Percentiles rank a stretch among this genome's conserved stretches.
These are phyloP conservation scores for Nectonema munidae DNA, from an alignment of 2,888 invertebrate genomes.

Conservation along the genomic window DNA sequence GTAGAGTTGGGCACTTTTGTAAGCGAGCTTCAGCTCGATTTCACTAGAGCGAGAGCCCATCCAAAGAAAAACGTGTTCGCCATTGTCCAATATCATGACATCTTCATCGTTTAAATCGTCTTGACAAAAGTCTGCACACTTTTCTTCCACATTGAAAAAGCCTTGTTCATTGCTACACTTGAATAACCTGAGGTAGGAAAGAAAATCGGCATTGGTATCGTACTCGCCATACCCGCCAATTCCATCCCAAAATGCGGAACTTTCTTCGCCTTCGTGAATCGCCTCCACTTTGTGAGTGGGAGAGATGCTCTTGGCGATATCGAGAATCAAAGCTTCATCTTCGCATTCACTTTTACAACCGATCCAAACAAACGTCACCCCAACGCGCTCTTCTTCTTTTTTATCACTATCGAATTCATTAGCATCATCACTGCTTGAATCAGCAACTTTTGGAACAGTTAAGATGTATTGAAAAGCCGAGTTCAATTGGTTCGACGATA, in stretches of 20 bases:
- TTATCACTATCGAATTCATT: constrained; percentile 16
- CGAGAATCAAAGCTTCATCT: constrained; percentile 1
- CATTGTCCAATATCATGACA: constrained; percentile 94
- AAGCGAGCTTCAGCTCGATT: constrained; percentile 88
- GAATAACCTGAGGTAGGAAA: constrained; percentile 66
- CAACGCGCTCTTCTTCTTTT: constrained; percentile 15
- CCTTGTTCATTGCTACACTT: constrained; percentile 97
- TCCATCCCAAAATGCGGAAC: constrained; percentile 15
- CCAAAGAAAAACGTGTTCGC: constrained; percentile 88
- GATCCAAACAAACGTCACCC: constrained; percentile 18
- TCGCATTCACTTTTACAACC: constrained; percentile 15
- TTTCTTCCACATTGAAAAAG: constrained; percentile 90
- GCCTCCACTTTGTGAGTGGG: constrained; percentile 13
- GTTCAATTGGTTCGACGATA: constrained; percentile 51
- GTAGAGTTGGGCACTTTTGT: constrained; percentile 75
- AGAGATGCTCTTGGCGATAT: too few species aligned
- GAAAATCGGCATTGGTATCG: constrained; percentile 41
- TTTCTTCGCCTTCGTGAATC: constrained; percentile 19
- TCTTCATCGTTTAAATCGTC: constrained; percentile 96
- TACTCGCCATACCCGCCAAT: constrained; percentile 17
- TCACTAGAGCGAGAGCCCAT: constrained; percentile 77
- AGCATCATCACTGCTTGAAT: too few species aligned
- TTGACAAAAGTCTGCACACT: constrained; percentile 88
- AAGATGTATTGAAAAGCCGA: constrained; percentile 54
- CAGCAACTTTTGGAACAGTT: too few species aligned